phyloP scores from a whole-genome alignment of 1,140 invertebrate genomes.

The Drosophila bocqueti region DNA sequence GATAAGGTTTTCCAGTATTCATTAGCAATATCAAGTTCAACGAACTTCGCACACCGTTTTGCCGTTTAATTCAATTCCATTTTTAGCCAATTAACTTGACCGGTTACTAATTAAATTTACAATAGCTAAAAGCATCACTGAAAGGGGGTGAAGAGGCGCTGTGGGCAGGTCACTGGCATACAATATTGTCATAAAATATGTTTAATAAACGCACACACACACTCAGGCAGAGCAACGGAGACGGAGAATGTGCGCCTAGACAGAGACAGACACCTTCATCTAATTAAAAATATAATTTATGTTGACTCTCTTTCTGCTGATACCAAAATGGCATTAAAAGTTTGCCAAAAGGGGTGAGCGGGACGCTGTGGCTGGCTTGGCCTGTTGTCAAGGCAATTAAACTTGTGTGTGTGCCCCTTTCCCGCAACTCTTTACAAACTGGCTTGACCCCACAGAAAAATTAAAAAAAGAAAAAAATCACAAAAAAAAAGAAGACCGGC shows the following conservation, averaged over 20 bases:
- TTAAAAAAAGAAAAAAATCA: background rate
- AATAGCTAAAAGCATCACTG: slow-evolving; percentile 29
- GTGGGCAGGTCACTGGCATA: slow-evolving; percentile 36
- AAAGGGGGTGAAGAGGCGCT: background rate
- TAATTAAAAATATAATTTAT: slow-evolving; percentile 64
- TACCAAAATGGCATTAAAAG: slow-evolving; percentile 51
- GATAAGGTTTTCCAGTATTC: slow-evolving; percentile 9
- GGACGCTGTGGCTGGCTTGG: background rate
- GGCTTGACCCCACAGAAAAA: slow-evolving; percentile 26
- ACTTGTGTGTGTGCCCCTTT: slow-evolving; percentile 34
- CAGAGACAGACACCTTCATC: slow-evolving; percentile 36
- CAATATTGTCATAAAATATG: slow-evolving; percentile 56
- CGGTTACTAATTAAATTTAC: slow-evolving; percentile 50
- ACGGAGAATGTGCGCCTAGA: slow-evolving; percentile 11
- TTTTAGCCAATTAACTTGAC: slow-evolving; percentile 50
- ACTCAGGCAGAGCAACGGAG: background rate
- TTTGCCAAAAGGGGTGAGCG: slow-evolving; percentile 20
- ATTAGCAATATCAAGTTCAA: slow-evolving; percentile 33
- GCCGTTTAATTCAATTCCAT: slow-evolving; percentile 42
- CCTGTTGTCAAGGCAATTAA: slow-evolving; percentile 57
- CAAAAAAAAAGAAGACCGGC: background rate
- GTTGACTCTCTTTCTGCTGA: slow-evolving; percentile 48
- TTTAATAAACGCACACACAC: slow-evolving; percentile 42
- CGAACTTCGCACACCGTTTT: slow-evolving; percentile 20
- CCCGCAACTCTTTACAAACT: slow-evolving; percentile 25